These are phyloP conservation scores for Coremacera marginata DNA, from an alignment of 2,888 invertebrate species.

Conservation along the genomic window DNA sequence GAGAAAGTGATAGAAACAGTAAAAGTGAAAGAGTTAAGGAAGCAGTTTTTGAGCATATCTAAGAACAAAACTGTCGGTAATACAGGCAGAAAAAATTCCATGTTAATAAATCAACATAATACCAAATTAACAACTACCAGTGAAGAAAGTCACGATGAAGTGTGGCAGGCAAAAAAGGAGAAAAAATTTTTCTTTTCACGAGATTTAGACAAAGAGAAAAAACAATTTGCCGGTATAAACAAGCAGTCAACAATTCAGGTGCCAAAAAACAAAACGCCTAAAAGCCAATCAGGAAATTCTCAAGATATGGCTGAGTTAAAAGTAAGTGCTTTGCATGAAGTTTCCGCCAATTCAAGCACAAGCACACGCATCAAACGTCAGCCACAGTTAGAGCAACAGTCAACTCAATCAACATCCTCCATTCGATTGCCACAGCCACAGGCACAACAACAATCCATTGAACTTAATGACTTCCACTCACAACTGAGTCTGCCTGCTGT, in stretches of 20 bases:
- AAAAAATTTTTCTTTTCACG: neutral
- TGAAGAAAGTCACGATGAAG: neutral
- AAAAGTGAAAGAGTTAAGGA: neutral
- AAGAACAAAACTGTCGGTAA: no score
- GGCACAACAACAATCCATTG: constrained; percentile 36
- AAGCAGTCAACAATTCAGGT: neutral
- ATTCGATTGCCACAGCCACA: neutral
- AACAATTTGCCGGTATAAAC: no score
- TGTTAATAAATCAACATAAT: no score
- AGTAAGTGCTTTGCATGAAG: neutral
- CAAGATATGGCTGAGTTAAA: neutral
- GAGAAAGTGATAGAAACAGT: neutral
- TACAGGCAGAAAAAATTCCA: no score
- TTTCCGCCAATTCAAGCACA: constrained; percentile 42
- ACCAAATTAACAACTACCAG: neutral
- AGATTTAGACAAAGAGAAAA: neutral
- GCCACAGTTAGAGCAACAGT: neutral
- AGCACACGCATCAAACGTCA: constrained; percentile 1
- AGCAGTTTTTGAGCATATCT: no score
- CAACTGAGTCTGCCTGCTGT: constrained; percentile 60
- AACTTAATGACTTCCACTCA: constrained; percentile 11
- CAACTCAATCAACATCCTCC: neutral
- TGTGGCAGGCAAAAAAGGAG: neutral
- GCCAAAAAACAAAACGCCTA: neutral
- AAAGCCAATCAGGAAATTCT: neutral